Base-by-base conservation (phyloP, 2,113 vertebrate genomes). In the Pelecanus crispus region DNA sequence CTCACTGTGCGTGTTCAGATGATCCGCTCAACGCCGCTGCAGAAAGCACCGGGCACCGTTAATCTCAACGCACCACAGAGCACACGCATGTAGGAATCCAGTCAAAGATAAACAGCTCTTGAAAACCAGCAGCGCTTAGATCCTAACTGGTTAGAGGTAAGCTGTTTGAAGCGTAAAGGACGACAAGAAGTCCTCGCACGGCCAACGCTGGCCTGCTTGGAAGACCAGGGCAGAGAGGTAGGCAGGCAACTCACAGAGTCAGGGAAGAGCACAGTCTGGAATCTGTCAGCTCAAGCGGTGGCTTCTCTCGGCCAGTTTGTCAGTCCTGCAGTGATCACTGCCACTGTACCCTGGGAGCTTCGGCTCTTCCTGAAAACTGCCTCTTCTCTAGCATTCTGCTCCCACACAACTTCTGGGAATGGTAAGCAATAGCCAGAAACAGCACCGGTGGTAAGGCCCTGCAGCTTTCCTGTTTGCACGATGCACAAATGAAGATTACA, bases 151-250 rank as follows among this genome's bases (percentile, higher is more conserved):
- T 40, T 17, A 71, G 36, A 81, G 18, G 31, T 26, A 40, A 65
- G 13, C 15, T 68, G 8, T 31, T 28, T 31, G 18, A 85, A 58
- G 22, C 13, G 20, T 18, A 78, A 65, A 58, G 44, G 24, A 56
- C 2, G 7, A 21, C 0, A 2, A 68, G 32, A 53, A 81, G 25
- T 36, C 55, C 40, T 84, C 0, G 0, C 34, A 36, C 28, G 62
- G 50, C 4, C 55, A 81, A 8, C 18, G 34, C 24, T 53, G 22
- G 24, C 28, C 36, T 74, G 49, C 24, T 49, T 19, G 58, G 42
- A 58, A 74, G 24, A 36, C 7, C 32, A 62, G 31, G 9, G 21
- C 32, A 38, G n/a, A 86, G 24, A 56, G 14, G 56, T 2, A 82
- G 32, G 53, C 92, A 84, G 31, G n/a, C 11, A 68, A 32, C 12